Conservation (phyloP, 2,888 invertebrate genomes). For the Patella depressa region DNA sequence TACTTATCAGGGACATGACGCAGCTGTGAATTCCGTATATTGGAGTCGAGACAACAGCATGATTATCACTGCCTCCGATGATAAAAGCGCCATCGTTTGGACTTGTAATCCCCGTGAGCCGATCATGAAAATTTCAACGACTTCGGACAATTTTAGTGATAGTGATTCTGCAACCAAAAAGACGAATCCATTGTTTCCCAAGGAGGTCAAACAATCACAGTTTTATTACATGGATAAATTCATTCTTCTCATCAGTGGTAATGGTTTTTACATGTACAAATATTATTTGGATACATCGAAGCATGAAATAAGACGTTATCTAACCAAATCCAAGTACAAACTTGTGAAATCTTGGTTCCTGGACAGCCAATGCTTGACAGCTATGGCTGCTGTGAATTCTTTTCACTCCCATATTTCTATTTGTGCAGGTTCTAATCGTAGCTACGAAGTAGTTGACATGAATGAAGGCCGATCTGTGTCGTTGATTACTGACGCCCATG, state of each 20-base stretch:
- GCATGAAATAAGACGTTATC: slow-evolving; percentile 67
- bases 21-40: slow-evolving; percentile 53
- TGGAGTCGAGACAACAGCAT: slow-evolving; percentile 63
- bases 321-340: slow-evolving; percentile 65
- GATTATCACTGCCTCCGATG: slow-evolving; percentile 65
- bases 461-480: slow-evolving; percentile 62
- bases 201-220: slow-evolving; percentile 62
- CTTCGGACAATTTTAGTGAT: slow-evolving; percentile 46
- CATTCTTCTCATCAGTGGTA: slow-evolving; percentile 61
- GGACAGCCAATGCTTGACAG: slow-evolving; percentile 59
- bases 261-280: slow-evolving; percentile 65
- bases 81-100: slow-evolving; percentile 65
- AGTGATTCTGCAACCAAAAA: slow-evolving; percentile 14
- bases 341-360: slow-evolving; percentile 56
- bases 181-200: slow-evolving; percentile 51
- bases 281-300: slow-evolving; percentile 64
- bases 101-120: slow-evolving; percentile 57
- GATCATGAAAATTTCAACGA: slow-evolving; percentile 54
- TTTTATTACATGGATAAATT: slow-evolving; percentile 71
- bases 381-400: slow-evolving; percentile 65
- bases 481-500: slow-evolving; percentile 62
- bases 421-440: slow-evolving; percentile 67
- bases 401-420: slow-evolving; percentile 69
- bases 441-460: slow-evolving; percentile 67
- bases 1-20: slow-evolving; percentile 62